Percentiles rank a stretch among this genome's conserved stretches.
Evolutionary conservation across 2,113 vertebrate species (phyloP).

Genomic region (Caloenas nicobarica): DNA sequence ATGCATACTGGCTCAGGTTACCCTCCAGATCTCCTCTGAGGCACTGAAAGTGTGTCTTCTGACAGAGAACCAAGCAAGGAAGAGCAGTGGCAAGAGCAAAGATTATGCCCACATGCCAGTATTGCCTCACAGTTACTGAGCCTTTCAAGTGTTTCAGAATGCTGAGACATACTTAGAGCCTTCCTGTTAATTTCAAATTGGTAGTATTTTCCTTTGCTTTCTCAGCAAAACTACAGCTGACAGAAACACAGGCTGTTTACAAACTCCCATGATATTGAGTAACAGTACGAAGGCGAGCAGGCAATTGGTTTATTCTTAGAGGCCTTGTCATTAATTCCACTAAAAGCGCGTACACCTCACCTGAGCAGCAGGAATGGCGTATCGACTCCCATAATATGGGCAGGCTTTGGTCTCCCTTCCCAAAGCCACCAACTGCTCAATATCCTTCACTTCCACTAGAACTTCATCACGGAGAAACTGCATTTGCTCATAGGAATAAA

Average conservation of each 20-base stretch:
- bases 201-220: background rate
- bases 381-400: slow-evolving; percentile 90
- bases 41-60: background rate
- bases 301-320: background rate
- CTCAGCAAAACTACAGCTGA: background rate
- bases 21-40: background rate
- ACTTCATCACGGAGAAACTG: slow-evolving; percentile 86
- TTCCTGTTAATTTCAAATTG: background rate
- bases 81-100: background rate
- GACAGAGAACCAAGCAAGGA: background rate
- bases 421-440: slow-evolving; percentile 87
- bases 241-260: background rate
- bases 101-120: background rate
- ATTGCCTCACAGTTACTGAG: background rate
- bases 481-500: slow-evolving; percentile 80
- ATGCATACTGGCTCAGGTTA: background rate
- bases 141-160: background rate
- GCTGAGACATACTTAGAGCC: background rate
- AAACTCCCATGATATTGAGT: background rate
- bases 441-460: slow-evolving; percentile 85
- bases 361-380: slow-evolving; percentile 87
- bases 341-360: background rate
- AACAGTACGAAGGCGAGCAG: background rate
- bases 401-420: slow-evolving; percentile 84
- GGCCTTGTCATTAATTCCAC: background rate